phyloP scores from a whole-genome alignment of 2,888 invertebrate genomes.

The Heteromyza rotundicornis region DNA sequence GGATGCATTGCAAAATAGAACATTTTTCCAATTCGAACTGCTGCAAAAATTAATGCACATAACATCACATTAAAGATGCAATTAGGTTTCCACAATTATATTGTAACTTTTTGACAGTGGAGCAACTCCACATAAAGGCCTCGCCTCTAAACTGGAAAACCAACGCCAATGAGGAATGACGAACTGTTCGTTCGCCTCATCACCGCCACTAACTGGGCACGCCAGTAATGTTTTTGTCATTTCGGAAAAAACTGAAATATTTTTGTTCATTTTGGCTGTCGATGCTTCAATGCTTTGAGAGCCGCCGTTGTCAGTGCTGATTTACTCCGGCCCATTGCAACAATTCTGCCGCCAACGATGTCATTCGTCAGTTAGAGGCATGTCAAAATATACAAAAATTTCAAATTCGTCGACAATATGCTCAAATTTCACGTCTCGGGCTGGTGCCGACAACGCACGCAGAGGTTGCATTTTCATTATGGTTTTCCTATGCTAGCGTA shows the following conservation, averaged over 20 bases:
- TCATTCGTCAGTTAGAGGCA: background rate
- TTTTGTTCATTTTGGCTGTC: no score
- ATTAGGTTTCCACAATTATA: background rate
- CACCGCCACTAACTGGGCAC: no score
- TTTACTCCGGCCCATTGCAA: background rate
- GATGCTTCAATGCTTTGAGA: no score
- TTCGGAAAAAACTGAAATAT: no score
- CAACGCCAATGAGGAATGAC: background rate
- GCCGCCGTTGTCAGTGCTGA: background rate
- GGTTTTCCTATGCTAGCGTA: background rate
- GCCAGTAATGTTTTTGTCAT: no score
- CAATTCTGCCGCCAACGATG: background rate
- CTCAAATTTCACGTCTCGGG: slow-evolving; percentile 2
- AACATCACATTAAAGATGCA: no score
- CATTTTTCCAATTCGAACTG: background rate
- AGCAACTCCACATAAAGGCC: slow-evolving; percentile 4
- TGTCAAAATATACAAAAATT: no score
- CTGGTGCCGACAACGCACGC: background rate
- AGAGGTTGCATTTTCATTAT: background rate
- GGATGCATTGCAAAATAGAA: background rate
- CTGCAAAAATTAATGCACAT: background rate
- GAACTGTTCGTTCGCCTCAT: background rate
- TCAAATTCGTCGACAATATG: background rate
- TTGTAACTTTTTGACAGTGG: background rate
- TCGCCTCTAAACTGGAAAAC: background rate